Evolutionary conservation across 2,888 invertebrate genomes (phyloP), one percentile per base, ranked within the genome.

Genomic region (Drosophila seclusa): DNA sequence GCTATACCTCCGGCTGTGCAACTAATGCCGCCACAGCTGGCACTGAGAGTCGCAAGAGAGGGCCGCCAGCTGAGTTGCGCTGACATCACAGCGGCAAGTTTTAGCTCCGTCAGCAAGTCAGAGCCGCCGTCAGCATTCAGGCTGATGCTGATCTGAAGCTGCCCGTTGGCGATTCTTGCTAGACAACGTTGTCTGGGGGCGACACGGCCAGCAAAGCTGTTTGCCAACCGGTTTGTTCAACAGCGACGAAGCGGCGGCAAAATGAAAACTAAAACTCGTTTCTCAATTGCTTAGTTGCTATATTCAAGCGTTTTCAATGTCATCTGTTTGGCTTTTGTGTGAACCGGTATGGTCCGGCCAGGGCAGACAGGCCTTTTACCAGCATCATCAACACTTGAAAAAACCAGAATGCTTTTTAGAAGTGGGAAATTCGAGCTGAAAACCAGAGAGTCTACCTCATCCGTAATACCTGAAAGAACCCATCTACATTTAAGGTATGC

Each of bases 251-350:
- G 45, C 45, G 45, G 21, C 45, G 21, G 24, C 18, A 10, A n/a
- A 38, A 34, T 32, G 16, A 64, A 54, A 89, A 90, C 86, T 88
- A 58, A 89, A 90, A 85, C 85, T 58, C 52, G 90, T 88, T 90
- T 79, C 52, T 64, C 48, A 59, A 45, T 63, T 57, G 36, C 38
- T 55, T n/a, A 75, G 60, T 68, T 61, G 67, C 67, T 64, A 68
- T 73, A 68, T 72, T 89, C 66, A 71, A 78, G 53, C 90, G 68
- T 78, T 89, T 88, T 86, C 85, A 86, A 86, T 86, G 85, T 86
- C 90, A 86, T 76, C 76, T 70, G 68, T 64, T 62, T 63, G 55
- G 63, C 62, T 68, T 54, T 66, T 66, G 58, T 67, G 59, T 31
- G 64, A 74, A 81, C 66, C 67, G 50, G 67, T 68, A 57, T 61